phyloP scores from a whole-genome alignment of 2,888 invertebrate species.

The Scaptomyza parva region DNA sequence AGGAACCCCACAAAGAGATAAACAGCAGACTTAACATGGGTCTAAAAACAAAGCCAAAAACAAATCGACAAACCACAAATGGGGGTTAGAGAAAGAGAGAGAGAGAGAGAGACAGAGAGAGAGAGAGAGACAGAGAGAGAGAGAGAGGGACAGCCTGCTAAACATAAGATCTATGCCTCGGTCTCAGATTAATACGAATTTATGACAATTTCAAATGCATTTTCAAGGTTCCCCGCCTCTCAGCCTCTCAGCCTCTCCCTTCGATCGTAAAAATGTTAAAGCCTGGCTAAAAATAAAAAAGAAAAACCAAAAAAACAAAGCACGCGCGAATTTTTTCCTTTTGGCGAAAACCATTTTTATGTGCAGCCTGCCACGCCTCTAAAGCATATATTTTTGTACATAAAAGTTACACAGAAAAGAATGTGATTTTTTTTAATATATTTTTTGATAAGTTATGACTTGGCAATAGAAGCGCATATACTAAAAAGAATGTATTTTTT shows the following conservation, averaged over 20 bases:
- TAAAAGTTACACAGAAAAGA: background rate
- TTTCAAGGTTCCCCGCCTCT: slow-evolving; percentile 37
- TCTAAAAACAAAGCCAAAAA: slow-evolving; percentile 61
- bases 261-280: slow-evolving; percentile 58
- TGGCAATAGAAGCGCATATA: too few relatives aligned
- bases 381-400: slow-evolving; percentile 10
- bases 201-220: slow-evolving; percentile 71
- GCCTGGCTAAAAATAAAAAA: slow-evolving; percentile 29
- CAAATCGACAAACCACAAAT: slow-evolving; percentile 53
- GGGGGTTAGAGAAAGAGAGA: background rate
- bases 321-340: slow-evolving; percentile 46
- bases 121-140: too few relatives aligned
- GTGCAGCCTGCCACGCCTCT: slow-evolving; percentile 56
- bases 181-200: slow-evolving; percentile 70
- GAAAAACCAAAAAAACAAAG: slow-evolving; percentile 29
- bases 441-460: too few relatives aligned
- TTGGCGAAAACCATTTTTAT: slow-evolving; percentile 51
- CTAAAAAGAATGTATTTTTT: too few relatives aligned
- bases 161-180: slow-evolving; percentile 61
- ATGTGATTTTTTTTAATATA: too few relatives aligned
- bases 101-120: background rate
- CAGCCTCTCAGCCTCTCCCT: background rate
- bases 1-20: slow-evolving; percentile 44
- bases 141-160: slow-evolving; percentile 10
- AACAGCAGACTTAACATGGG: slow-evolving; percentile 64